phyloP scores from a whole-genome alignment of 2,113 vertebrate genomes.

The Cyphomyrus plagiostoma region DNA sequence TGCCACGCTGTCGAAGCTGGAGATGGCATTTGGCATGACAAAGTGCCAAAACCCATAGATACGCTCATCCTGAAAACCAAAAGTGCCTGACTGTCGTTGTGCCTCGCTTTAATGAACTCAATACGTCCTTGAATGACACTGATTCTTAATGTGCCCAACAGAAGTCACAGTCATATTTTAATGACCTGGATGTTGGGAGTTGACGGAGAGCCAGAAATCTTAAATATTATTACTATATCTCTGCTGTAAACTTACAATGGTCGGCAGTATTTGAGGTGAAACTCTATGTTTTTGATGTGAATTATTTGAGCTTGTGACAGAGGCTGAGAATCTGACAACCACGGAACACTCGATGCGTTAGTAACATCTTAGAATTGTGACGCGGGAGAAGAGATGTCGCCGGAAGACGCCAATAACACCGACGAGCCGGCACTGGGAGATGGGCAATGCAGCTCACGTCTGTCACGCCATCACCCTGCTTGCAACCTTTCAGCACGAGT shows the following conservation, averaged over 20 bases:
- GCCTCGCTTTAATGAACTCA: neutral
- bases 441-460: neutral
- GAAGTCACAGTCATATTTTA: neutral
- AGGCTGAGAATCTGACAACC: neutral
- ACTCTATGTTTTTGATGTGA: neutral
- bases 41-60: neutral
- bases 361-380: neutral
- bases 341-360: neutral
- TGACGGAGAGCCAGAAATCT: neutral
- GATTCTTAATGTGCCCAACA: neutral
- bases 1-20: neutral
- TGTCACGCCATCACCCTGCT: neutral
- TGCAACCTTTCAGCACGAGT: neutral
- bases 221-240: neutral
- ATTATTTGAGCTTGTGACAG: neutral
- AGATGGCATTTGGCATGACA: neutral
- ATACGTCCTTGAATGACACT: slow-evolving; percentile 11
- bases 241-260: neutral
- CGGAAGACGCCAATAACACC: neutral
- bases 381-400: neutral
- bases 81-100: neutral
- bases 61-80: neutral
- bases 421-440: neutral
- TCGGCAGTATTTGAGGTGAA: neutral
- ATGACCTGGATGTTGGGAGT: neutral